These are phyloP conservation scores for Erynnis tages DNA, from an alignment of 2,888 invertebrate genomes.

Conservation along the genomic window DNA sequence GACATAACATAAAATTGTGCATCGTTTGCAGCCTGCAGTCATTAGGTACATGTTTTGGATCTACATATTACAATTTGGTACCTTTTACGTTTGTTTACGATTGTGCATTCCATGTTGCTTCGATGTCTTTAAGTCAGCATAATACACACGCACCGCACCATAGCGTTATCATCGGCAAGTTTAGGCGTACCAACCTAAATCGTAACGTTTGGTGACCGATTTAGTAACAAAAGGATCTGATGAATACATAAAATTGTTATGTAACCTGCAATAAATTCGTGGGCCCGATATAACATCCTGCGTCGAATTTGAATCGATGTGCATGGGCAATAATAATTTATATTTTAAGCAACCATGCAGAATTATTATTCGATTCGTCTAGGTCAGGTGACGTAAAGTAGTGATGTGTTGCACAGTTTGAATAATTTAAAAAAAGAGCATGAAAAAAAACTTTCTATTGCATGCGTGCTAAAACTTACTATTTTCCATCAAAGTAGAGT, in stretches of 20 bases:
- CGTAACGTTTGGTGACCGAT: conserved; percentile 28
- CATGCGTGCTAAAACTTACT: too few relatives aligned
- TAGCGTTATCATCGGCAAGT: conserved; percentile 7
- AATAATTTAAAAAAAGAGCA: too few relatives aligned
- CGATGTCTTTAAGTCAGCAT: conserved; percentile 5
- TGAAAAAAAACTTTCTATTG: too few relatives aligned
- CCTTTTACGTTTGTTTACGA: conserved; percentile 1
- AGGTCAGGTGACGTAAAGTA: neutral
- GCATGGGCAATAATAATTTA: conserved; percentile 25
- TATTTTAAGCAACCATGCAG: conserved; percentile 17
- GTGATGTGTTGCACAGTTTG: too few relatives aligned
- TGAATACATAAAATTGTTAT: conserved; percentile 55
- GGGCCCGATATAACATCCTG: conserved; percentile 33
- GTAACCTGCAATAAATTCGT: conserved; percentile 42
- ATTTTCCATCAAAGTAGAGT: too few relatives aligned
- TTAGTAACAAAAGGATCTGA: conserved; percentile 48
- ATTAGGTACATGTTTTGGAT: neutral
- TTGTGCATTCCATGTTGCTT: conserved; percentile 9
- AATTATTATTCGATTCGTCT: conserved; percentile 14
- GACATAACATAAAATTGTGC: conserved; percentile 1
- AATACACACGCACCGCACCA: neutral
- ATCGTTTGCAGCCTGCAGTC: neutral
- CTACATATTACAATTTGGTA: neutral
- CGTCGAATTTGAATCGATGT: conserved; percentile 25
- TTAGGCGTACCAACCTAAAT: conserved; percentile 7